Evolutionary conservation across 2,797 vertebrate genomes (phyloP).

Genomic region (Rhinoraja longicauda): DNA sequence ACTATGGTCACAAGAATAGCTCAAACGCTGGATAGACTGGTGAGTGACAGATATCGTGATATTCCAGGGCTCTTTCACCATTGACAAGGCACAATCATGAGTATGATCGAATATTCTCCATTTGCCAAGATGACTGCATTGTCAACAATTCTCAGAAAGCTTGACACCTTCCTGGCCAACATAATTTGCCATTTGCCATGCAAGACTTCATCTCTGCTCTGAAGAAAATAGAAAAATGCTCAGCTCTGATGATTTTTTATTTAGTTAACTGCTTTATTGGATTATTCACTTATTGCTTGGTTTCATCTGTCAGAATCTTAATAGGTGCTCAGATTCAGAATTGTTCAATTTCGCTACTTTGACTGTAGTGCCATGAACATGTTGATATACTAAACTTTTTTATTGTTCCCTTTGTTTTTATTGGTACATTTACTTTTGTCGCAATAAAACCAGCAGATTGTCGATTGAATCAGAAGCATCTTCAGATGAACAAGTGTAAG

Average conservation of each 20-base stretch:
- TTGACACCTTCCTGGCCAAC: no score
- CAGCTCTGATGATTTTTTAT: background rate
- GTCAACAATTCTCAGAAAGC: no score
- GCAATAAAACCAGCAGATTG: conserved; percentile 80
- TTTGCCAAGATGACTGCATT: no score
- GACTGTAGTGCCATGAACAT: background rate
- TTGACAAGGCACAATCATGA: no score
- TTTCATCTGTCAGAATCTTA: background rate
- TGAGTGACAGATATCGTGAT: no score
- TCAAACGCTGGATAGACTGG: no score
- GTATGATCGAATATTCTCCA: no score
- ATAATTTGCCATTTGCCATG: no score
- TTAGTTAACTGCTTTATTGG: background rate
- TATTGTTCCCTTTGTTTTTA: conserved; percentile 43
- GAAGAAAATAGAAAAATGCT: background rate
- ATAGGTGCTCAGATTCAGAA: background rate
- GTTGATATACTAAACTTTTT: background rate
- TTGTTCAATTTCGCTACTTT: background rate
- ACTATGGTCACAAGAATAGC: no score
- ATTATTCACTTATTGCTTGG: background rate
- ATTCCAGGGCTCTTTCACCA: no score
- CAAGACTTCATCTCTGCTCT: no score
- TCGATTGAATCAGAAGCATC: conserved; percentile 80
- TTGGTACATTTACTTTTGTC: conserved; percentile 46
- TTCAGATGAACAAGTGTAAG: conserved; percentile 78